These are phyloP conservation scores for Sebastes kiyomatsui DNA, from an alignment of 2,797 vertebrate genomes.

Conservation along the genomic window DNA sequence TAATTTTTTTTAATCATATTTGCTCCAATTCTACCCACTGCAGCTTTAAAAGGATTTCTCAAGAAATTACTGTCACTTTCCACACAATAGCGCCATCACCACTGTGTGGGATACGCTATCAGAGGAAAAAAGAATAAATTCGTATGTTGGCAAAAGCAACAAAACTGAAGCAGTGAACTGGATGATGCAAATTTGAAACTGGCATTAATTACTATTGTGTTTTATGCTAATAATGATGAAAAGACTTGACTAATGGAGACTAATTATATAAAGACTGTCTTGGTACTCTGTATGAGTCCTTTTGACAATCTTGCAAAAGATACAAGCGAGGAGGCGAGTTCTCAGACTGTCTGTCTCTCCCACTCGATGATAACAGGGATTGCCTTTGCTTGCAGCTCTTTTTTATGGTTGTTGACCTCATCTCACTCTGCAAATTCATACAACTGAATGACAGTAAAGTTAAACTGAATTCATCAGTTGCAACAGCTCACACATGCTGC, in stretches of 20 bases:
- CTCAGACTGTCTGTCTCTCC: background rate
- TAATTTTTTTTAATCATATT: no score
- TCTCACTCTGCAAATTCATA: background rate
- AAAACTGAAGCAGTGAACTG: slow-evolving; percentile 5
- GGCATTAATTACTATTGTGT: slow-evolving; percentile 4
- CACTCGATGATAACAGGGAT: background rate
- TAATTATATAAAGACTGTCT: slow-evolving; percentile 13
- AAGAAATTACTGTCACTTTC: slow-evolving; percentile 23
- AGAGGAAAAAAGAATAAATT: slow-evolving; percentile 1
- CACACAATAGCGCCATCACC: slow-evolving; percentile 8
- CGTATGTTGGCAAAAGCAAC: background rate
- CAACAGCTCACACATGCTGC: background rate
- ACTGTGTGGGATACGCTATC: background rate
- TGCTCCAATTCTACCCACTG: background rate
- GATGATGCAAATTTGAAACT: background rate
- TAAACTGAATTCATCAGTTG: background rate
- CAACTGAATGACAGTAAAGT: background rate
- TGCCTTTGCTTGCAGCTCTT: background rate
- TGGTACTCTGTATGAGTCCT: background rate
- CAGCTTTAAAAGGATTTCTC: slow-evolving; percentile 25
- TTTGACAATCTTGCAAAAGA: slow-evolving; percentile 15
- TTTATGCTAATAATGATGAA: background rate
- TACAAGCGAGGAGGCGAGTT: background rate
- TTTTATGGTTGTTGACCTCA: background rate
- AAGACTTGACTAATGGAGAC: background rate